phyloP scores from a whole-genome alignment of 2,113 vertebrate species.

The Brachyhypopomus gauderio region DNA sequence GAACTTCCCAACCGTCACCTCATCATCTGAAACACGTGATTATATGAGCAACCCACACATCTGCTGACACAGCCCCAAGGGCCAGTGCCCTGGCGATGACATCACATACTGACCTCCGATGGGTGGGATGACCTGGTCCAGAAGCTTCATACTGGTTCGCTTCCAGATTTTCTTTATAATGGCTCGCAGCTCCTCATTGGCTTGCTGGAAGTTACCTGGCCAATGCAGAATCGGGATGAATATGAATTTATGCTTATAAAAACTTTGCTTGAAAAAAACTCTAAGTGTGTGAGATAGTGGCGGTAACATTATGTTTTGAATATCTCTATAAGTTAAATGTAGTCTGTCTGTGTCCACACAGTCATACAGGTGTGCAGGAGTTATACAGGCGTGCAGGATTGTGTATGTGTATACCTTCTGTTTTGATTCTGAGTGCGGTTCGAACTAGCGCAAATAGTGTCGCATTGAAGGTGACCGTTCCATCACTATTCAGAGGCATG shows the following conservation, averaged over 20 bases:
- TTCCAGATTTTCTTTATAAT: conserved; percentile 98
- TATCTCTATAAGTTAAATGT: no score
- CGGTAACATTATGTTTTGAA: no score
- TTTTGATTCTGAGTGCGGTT: conserved; percentile 94
- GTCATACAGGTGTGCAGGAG: no score
- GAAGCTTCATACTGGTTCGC: conserved; percentile 92
- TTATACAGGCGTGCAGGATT: background rate
- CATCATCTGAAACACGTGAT: conserved; percentile 65
- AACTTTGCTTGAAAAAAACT: background rate
- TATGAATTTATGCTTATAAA: background rate
- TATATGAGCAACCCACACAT: background rate
- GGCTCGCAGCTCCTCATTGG: conserved; percentile 88
- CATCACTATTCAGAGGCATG: conserved; percentile 94
- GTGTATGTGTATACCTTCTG: conserved; percentile 77
- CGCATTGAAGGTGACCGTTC: conserved; percentile 92
- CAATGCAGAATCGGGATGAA: background rate
- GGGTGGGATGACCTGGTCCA: conserved; percentile 94
- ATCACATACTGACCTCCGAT: conserved; percentile 80
- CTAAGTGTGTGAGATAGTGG: background rate
- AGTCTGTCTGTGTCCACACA: background rate
- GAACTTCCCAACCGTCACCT: conserved; percentile 80
- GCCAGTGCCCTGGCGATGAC: no score
- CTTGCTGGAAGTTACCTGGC: conserved; percentile 90
- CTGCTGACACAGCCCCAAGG: background rate
- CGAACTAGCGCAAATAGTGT: conserved; percentile 90